Base-by-base conservation (phyloP, 2,888 invertebrate species). In the Cephus sareptanus region DNA sequence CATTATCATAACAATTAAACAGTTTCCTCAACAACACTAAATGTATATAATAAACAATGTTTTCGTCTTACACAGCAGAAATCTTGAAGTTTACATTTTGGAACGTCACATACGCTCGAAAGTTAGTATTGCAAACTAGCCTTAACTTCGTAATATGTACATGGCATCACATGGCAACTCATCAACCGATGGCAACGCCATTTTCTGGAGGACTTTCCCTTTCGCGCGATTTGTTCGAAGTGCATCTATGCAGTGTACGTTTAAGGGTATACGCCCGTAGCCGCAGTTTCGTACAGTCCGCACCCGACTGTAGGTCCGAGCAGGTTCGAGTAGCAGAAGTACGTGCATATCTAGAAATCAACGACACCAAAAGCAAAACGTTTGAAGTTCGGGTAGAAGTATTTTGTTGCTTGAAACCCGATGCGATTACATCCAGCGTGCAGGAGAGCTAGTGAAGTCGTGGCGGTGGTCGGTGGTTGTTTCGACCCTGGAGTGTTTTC, bases 401-500 rank as follows among this genome's bases (percentile, higher is more conserved):
- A 83, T 76, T 81, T 82, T 82, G 85, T 84, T 86, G 84, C 79
- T 81, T 81, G 80, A 82, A 79, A 76, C 37, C 34, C 74, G 68
- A 56, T 56, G 56, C 56, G 56, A 56, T 23, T 56, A 56, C 56
- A 23, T 56, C 56, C 56, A 56, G 56, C 23, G 56, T 56, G 56
- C 56, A 23, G 56, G 23, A 56, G 56, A 56, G 23, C 23, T 56
- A 2, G 23, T 34, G 71, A 71, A 71, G 31, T 71, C 31, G 71
- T 71, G 31, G 71, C 31, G 71, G 71, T 71, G 74, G 74, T 34
- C 37, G 74, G 74, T 74, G 74, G 74, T 74, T 74, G 74, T 74
- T 77, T 78, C 76, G 76, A 78, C 76, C 74, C 74, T 76, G 78
- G 77, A 81, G 80, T 83, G 76, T 76, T 81, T 83, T 82, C 78